These are phyloP conservation scores for Oligia strigilis DNA, from an alignment of 2,888 invertebrate species.

Conservation along the genomic window DNA sequence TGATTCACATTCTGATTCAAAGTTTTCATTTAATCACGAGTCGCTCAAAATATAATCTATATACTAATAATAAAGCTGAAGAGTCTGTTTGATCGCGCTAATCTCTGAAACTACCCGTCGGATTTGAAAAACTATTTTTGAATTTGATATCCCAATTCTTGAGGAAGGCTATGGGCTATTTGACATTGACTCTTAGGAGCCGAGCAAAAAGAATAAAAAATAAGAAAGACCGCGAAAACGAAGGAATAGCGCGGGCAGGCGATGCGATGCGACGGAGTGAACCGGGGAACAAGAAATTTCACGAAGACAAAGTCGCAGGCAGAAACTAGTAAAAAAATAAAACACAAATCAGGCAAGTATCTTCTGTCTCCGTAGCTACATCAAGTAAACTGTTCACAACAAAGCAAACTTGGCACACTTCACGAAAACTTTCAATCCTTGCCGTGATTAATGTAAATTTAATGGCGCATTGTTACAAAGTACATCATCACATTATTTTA, in stretches of 20 bases:
- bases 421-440: slow-evolving; percentile 64
- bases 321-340: slow-evolving; percentile 6
- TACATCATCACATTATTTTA: slow-evolving; percentile 67
- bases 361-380: slow-evolving; percentile 27
- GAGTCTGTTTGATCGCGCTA: no score
- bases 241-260: background rate
- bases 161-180: no score
- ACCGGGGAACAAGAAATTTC: background rate
- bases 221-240: background rate
- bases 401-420: slow-evolving; percentile 65
- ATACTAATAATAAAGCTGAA: no score
- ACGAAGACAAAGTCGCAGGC: background rate
- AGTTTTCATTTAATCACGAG: no score
- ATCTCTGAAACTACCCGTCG: no score
- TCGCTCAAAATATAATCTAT: no score
- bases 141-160: no score
- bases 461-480: slow-evolving; percentile 72
- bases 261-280: background rate
- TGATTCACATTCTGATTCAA: no score
- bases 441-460: slow-evolving; percentile 75
- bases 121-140: no score
- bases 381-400: slow-evolving; percentile 51
- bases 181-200: no score
- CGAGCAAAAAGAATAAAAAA: no score
- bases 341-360: slow-evolving; percentile 22